Base-by-base conservation (phyloP, 2,888 invertebrate genomes). In the Parnassius apollo region DNA sequence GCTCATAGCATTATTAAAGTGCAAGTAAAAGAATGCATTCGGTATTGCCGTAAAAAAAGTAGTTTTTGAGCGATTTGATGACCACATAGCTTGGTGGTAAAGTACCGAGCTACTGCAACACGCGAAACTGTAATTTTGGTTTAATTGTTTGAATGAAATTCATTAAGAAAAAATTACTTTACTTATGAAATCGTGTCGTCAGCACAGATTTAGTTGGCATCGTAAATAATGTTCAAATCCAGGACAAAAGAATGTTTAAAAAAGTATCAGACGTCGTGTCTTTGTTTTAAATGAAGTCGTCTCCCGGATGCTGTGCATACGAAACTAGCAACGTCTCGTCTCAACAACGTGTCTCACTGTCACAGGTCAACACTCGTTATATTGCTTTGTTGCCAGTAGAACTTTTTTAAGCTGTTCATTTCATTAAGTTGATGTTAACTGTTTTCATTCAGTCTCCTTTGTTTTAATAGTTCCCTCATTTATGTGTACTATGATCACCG, bases 281-380 rank as follows among this genome's bases (percentile, higher is more conserved):
- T 57, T 64, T 64, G 60, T 64, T 60, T 51, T 44, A 48, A 57
- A 48, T 25, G 64, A 60, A 13, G 59, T 49, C 42, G 44, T 60
- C 44, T 42, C 8, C 57, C 60, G 49, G 53, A 46, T 57, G 57
- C 52, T 22, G 56, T 56, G 52, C 60, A 51, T 60, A 53, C 52
- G 45, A 57, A 64, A 64, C 57, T 45, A 60, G 60, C 42, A 64
- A 64, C 50, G 64, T 64, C 64, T 64, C 56, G 64, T 60, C 64
- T 64, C 60, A 64, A 60, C 63, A 56, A 63, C 64, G 53, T 60
- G 60, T 57, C 57, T 53, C 64, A 64, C 53, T 57, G 60, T 53
- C 64, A 51, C 46, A 57, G 56, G 64, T 64, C 64, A 60, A 64
- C 64, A 60, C 44, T 64, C 59, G 59, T 64, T 57, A 64, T 49